Evolutionary conservation across 2,113 vertebrate genomes (phyloP), one percentile per base, ranked within the genome.

Genomic region (Egretta garzetta): DNA sequence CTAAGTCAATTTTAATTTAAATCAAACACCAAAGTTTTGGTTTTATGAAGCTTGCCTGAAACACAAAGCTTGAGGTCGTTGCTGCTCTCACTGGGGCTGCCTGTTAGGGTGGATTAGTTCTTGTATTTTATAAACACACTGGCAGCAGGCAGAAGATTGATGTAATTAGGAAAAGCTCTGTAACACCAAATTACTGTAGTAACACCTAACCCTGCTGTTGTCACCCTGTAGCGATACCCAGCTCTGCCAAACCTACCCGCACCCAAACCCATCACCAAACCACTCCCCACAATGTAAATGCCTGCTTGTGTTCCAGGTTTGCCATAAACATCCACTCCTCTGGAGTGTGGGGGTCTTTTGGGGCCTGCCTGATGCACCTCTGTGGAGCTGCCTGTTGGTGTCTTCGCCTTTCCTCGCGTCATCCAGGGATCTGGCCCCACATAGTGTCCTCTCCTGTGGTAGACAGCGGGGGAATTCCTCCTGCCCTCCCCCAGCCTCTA

Each of bases 21-120:
- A 4, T 1, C 4, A 0, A 0, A 6, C 5, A 0, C 1, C 0
- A 0, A 4, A 9, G 3, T 2, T 14, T 14, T 12, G 43, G 1
- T 53, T 17, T 14, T 15, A 28, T 18, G 23, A 5, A 17, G 9
- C 12, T 30, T 60, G 32, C n/a, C 30, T 11, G 13, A 32, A 23
- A 8, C 33, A 2, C 22, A 26, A 12, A 52, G 35, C 12, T 37
- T 0, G 12, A 64, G 21, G 4, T 47, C 14, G 0, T 4, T 6
- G 45, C 9, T 92, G 1, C 12, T 35, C 8, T 5, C 33, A 7
- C 16, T 32, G 26, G 8, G 21, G 14, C 41, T 15, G 24, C 11
- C 8, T 19, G 0, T 3, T 74, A 37, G 11, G 13, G 10, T 21
- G 10, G 15, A 8, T 53, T 50, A 2, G 7, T 22, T 59, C 26